Percentiles rank a stretch among this genome's conserved stretches.
phyloP scores from a whole-genome alignment of 1,140 invertebrate genomes.

The Vollenhovia emeryi region DNA sequence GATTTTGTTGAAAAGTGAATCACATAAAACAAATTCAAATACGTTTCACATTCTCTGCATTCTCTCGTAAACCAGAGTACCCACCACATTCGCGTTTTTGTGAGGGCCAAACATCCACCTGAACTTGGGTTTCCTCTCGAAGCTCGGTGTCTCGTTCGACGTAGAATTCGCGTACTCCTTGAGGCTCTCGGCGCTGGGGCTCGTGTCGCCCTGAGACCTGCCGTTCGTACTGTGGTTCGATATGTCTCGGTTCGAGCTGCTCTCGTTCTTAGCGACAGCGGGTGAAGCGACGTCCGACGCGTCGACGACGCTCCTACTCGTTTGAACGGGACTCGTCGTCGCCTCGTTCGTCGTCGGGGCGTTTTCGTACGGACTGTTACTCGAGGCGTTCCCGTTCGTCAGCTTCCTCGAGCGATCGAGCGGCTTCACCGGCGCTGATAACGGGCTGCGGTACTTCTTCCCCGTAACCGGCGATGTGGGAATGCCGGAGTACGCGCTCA shows the following conservation, averaged over 20 bases:
- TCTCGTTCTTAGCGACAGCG: slow-evolving; percentile 67
- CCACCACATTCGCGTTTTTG: slow-evolving; percentile 87
- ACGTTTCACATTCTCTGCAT: neutral
- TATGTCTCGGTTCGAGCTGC: slow-evolving; percentile 68
- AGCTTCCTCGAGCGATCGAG: slow-evolving; percentile 71
- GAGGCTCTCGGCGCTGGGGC: slow-evolving; percentile 44
- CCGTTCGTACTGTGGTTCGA: slow-evolving; percentile 63
- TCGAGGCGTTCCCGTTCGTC: slow-evolving; percentile 68
- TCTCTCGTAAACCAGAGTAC: slow-evolving; percentile 4
- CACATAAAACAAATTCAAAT: neutral
- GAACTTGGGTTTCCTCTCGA: slow-evolving; percentile 77
- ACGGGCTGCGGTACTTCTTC: slow-evolving; percentile 81
- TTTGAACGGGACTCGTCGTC: neutral
- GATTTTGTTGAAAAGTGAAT: no score
- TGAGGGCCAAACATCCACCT: slow-evolving; percentile 88
- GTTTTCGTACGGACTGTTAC: slow-evolving; percentile 67
- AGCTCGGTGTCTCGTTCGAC: slow-evolving; percentile 38
- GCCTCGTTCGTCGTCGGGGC: neutral
- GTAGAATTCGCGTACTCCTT: slow-evolving; percentile 33
- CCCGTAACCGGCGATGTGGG: slow-evolving; percentile 81
- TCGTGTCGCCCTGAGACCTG: slow-evolving; percentile 45
- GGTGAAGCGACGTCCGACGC: neutral
- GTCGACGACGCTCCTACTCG: neutral
- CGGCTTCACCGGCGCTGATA: slow-evolving; percentile 73
- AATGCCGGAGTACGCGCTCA: slow-evolving; percentile 70